phyloP scores from a whole-genome alignment of 2,888 invertebrate species.

The Sisyra terminalis region DNA sequence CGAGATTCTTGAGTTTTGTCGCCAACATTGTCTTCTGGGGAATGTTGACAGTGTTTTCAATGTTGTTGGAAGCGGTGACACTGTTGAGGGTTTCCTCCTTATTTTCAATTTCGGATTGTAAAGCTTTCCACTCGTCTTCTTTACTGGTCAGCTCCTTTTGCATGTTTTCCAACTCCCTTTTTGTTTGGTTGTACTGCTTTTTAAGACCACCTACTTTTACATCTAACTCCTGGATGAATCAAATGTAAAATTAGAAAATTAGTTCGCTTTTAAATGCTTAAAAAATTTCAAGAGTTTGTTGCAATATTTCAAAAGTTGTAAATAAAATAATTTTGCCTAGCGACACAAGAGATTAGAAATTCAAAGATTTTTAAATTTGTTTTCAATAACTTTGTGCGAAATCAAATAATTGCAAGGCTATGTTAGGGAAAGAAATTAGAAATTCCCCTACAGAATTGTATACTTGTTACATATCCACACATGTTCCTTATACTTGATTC shows the following conservation, averaged over 20 bases:
- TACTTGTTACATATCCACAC: too few species aligned
- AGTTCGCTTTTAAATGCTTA: neutral
- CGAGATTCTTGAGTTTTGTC: neutral
- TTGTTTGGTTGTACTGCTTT: conserved; percentile 25
- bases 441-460: too few species aligned
- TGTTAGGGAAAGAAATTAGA: too few species aligned
- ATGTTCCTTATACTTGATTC: too few species aligned
- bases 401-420: too few species aligned
- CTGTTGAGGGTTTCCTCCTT: conserved; percentile 35
- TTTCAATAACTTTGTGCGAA: too few species aligned
- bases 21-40: neutral
- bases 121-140: conserved; percentile 36
- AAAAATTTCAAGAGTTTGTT: neutral
- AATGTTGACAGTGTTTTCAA: neutral
- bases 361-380: too few species aligned
- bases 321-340: neutral
- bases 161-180: conserved; percentile 33
- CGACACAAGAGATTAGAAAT: too few species aligned
- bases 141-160: conserved; percentile 32
- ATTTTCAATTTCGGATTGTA: conserved; percentile 35
- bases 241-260: neutral
- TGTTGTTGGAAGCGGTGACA: conserved; percentile 25
- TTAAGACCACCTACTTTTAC: neutral
- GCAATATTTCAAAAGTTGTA: neutral
- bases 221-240: neutral